Conservation (phyloP, 2,113 vertebrate genomes). For the Abramis brama region DNA sequence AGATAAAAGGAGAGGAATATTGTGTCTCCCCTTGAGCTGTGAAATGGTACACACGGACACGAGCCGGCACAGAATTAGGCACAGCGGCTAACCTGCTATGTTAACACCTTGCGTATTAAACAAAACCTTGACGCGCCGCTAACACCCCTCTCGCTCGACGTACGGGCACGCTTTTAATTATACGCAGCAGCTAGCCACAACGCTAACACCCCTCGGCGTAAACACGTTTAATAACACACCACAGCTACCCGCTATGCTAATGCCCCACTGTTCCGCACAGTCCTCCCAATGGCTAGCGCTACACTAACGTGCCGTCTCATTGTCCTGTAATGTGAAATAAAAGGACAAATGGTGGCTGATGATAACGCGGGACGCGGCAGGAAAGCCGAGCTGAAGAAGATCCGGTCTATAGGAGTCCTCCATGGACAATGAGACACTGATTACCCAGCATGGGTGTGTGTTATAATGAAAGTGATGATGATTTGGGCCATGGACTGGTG, state of each 20-base stretch:
- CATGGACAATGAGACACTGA: constrained; percentile 20
- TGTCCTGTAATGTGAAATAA: constrained; percentile 39
- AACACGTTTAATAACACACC: constrained; percentile 16
- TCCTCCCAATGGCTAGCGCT: constrained; percentile 12
- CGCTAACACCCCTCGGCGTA: constrained; percentile 12
- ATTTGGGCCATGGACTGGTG: constrained; percentile 6
- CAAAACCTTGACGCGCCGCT: neutral
- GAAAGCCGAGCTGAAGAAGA: constrained; percentile 8
- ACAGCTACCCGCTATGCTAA: constrained; percentile 23
- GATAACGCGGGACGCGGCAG: constrained; percentile 6
- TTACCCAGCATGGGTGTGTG: constrained; percentile 29
- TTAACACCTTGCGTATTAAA: constrained; percentile 39
- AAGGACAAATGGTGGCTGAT: constrained; percentile 37
- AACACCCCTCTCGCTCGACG: constrained; percentile 19
- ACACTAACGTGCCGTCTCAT: constrained; percentile 5
- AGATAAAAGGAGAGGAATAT: constrained; percentile 52
- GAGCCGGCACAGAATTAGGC: constrained; percentile 41
- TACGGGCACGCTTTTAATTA: constrained; percentile 7
- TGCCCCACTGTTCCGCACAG: constrained; percentile 25
- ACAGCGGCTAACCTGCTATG: constrained; percentile 35
- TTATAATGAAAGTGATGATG: neutral
- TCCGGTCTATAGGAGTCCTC: neutral
- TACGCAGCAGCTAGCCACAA: constrained; percentile 29
- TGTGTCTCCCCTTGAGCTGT: constrained; percentile 52
- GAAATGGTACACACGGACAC: constrained; percentile 51